Percentiles rank a stretch among this genome's conserved stretches.
Evolutionary conservation across 1,140 invertebrate species (phyloP).

Genomic region (Diabrotica virgifera): DNA sequence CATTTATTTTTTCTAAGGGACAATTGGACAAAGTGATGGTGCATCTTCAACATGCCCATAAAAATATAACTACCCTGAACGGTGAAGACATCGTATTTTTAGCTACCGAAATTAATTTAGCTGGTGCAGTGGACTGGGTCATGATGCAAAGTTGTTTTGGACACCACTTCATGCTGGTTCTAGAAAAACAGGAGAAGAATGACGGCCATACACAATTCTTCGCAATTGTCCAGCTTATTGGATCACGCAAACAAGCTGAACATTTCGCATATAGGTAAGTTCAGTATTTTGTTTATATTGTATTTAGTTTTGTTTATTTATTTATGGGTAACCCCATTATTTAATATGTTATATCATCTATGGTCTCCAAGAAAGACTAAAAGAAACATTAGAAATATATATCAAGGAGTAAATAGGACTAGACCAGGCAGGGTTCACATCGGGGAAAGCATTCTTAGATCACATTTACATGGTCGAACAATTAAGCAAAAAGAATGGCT

Average conservation of each 20-base stretch:
- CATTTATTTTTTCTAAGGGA: conserved; percentile 29
- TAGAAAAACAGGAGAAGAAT: conserved; percentile 98
- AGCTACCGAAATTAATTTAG: conserved; percentile 98
- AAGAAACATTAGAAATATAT: no score
- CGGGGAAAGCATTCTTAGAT: no score
- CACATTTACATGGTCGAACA: no score
- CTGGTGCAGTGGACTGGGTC: conserved; percentile 99
- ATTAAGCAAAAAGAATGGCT: no score
- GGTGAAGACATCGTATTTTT: conserved; percentile 99
- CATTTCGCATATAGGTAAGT: conserved; percentile 93
- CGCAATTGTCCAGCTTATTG: conserved; percentile 98
- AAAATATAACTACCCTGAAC: conserved; percentile 97
- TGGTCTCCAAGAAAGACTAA: no score
- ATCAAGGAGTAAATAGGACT: no score
- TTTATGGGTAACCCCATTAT: no score
- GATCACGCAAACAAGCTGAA: conserved; percentile 97
- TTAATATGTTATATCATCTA: no score
- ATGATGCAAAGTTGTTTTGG: conserved; percentile 99
- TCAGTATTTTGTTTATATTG: no score
- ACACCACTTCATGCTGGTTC: conserved; percentile 98
- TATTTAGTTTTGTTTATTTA: no score
- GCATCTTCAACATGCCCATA: conserved; percentile 96
- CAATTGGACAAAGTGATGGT: conserved; percentile 72
- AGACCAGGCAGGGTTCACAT: no score
- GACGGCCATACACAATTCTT: conserved; percentile 99